Base-by-base conservation (phyloP, 1,140 invertebrate genomes). In the Caerostris extrusa region DNA sequence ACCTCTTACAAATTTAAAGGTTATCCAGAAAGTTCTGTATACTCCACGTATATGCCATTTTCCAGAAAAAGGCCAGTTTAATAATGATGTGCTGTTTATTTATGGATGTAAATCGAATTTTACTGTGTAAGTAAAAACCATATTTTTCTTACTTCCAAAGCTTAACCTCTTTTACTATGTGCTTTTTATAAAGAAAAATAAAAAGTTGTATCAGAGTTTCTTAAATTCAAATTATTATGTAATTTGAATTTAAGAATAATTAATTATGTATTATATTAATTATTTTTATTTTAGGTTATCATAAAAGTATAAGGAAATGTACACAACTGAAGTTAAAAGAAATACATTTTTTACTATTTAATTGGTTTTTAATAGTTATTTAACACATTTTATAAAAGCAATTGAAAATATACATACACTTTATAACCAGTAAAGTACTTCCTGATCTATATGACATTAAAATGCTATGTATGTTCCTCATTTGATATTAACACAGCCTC, bases 71-170 rank as follows among this genome's bases (percentile, higher is more conserved):
- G 56, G 81, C 12, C 10, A 17, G 8, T 93, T 71, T 6, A n/a
- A 50, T 58, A 77, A 77, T 1, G 50, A 87, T n/a, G n/a, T 83
- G 12, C n/a, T 86, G 12, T 93, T 93, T 60, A 50, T 93, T 17
- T 93, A 93, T 71, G 91, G 91, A 17, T 53, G 61, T 7, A 60
- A 93, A 53, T 93, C 91, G 10, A 87, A 93, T 60, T 93, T 93
- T 50, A 53, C 17, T 58, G 83, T 93, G 91, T 93, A 87, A 93
- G 91, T 93, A 57, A 57, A 2, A 64, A 10, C 17, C 17, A 64
- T 12, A 14, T 64, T 64, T 64, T 64, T 17, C 5, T 3, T 10
- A 34, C 34, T 34, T 34, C 34, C 34, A 34, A 34, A 34, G 34
- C 34, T 34, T 34, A 34, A 1, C 34, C 2, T 34, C 2, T 34